phyloP scores from a whole-genome alignment of 1,140 invertebrate genomes.

The Drosophila miranda region DNA sequence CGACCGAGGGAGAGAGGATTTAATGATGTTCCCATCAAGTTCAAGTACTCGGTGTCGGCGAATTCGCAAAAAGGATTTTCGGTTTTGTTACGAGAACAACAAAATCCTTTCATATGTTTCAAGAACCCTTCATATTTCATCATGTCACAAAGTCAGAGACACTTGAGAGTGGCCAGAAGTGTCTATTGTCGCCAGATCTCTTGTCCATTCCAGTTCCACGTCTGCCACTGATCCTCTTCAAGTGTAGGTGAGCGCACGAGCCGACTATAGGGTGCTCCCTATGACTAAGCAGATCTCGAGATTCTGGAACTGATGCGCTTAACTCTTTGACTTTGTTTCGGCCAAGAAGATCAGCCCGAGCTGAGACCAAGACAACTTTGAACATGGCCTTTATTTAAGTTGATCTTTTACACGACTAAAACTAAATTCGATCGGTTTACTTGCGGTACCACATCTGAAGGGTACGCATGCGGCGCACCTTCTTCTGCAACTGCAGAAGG shows the following conservation, averaged over 20 bases:
- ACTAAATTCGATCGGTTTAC: slow-evolving; percentile 82
- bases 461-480: slow-evolving; percentile 93
- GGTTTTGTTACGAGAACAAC: slow-evolving; percentile 34
- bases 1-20: slow-evolving; percentile 54
- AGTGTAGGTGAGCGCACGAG: slow-evolving; percentile 74
- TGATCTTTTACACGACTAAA: not conserved
- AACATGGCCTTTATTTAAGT: not conserved
- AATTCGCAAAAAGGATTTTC: slow-evolving; percentile 75
- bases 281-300: slow-evolving; percentile 48
- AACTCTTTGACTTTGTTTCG: slow-evolving; percentile 61
- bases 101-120: slow-evolving; percentile 66
- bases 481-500: slow-evolving; percentile 96
- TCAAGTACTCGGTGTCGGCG: slow-evolving; percentile 64
- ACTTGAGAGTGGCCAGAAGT: slow-evolving; percentile 68
- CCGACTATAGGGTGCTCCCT: slow-evolving; percentile 20
- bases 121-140: slow-evolving; percentile 75
- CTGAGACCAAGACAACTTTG: not conserved
- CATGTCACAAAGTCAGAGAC: slow-evolving; percentile 53
- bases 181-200: slow-evolving; percentile 55
- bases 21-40: slow-evolving; percentile 75
- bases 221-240: slow-evolving; percentile 24
- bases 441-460: slow-evolving; percentile 96
- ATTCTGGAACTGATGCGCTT: slow-evolving; percentile 61
- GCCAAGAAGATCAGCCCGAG: slow-evolving; percentile 17
- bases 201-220: slow-evolving; percentile 5